Evolutionary conservation across 1,140 invertebrate genomes (phyloP), one percentile per base, ranked within the genome.

Genomic region (Sarcophaga bullata): DNA sequence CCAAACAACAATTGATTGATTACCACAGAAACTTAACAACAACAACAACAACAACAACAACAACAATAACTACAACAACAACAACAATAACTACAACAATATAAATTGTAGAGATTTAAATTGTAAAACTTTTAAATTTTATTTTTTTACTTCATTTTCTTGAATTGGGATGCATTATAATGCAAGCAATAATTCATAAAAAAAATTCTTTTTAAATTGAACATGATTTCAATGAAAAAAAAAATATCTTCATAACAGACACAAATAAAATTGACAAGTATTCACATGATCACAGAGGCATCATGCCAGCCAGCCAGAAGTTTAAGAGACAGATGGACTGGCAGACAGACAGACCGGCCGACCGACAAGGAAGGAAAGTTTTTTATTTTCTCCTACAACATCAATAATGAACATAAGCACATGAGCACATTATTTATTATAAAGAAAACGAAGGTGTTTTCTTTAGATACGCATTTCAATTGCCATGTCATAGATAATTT

Each of bases 1-100:
- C 9, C 75, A 17, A 78, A 78, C 75, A 78, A 78, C 75, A 78
- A 78, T 78, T 78, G 75, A 78, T 78, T 78, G 75, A 78, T 78
- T 78, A 78, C 75, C 75, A 49, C 68, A 73, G 48, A 17, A 17
- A 48, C n/a, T 49, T n/a, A 73, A n/a, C 54, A 58, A 13, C 13
- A 58, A 58, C 54, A 58, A 68, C 6, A 2, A 37, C 25, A 37
- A 37, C 13, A 58, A 58, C 54, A 58, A 68, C 7, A 58, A 68
- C 6, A 2, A 37, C 25, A 37, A 37, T 6, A 58, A 58, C 54
- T 15, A 68, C 7, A 73, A n/a, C 54, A 58, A 13, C 13, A 58
- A 58, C 54, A 58, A 68, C 6, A 2, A 37, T 4, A 37, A 37
- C 13, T 15, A 58, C 54, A 58, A 68, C 7, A n/a, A n/a, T 19